phyloP scores from a whole-genome alignment of 1,140 invertebrate species.

The Asobara japonica region DNA sequence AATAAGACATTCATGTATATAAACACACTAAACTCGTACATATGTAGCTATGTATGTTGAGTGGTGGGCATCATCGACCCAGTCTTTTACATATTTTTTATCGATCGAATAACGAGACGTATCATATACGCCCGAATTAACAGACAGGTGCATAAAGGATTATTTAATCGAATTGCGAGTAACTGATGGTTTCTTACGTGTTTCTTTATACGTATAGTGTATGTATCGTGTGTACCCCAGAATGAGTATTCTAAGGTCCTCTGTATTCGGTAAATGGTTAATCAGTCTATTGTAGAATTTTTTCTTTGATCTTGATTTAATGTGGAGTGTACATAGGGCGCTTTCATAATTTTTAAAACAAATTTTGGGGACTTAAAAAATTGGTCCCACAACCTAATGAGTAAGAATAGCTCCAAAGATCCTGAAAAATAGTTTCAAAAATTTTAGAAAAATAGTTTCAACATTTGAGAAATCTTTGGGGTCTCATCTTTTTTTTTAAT shows the following conservation, averaged over 20 bases:
- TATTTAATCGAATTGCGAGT: conserved; percentile 13
- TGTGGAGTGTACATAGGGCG: too few species aligned
- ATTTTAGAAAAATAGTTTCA: too few species aligned
- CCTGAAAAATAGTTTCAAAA: too few species aligned
- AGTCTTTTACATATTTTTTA: conserved; percentile 52
- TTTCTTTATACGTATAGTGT: neutral
- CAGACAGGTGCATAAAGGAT: conserved; percentile 35
- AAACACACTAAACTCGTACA: conserved; percentile 30
- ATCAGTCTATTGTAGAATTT: neutral
- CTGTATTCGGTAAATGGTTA: neutral
- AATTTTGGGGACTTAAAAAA: too few species aligned
- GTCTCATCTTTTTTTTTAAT: too few species aligned
- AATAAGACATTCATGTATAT: conserved; percentile 19
- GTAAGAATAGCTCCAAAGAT: too few species aligned
- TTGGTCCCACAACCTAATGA: too few species aligned
- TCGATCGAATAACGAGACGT: conserved; percentile 36
- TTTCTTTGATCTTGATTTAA: too few species aligned
- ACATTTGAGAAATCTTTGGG: too few species aligned
- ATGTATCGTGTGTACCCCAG: conserved; percentile 9
- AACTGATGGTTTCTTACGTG: neutral
- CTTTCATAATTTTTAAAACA: too few species aligned
- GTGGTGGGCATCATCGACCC: conserved; percentile 25
- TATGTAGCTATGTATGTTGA: conserved; percentile 28
- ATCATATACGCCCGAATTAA: conserved; percentile 44
- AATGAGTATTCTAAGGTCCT: neutral